A percentile compares a stretch with the other conserved stretches of the same genome.
phyloP scores from a whole-genome alignment of 2,113 vertebrate species.

The Cyprinodon tularosa region DNA sequence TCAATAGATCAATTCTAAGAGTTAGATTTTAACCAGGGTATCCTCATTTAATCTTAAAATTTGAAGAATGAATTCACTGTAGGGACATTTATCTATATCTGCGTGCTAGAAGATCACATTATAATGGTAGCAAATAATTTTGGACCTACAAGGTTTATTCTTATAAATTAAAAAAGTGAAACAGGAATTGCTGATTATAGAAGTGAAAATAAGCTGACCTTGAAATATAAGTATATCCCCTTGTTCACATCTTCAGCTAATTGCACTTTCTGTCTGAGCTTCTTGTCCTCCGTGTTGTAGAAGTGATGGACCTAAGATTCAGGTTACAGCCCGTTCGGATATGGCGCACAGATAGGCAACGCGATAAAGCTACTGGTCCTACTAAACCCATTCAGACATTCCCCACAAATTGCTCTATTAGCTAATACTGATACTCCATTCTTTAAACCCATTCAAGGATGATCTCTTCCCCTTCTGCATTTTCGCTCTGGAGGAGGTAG shows the following conservation, averaged over 20 bases:
- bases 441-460: conserved; percentile 51
- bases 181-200: no score
- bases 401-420: conserved; percentile 70
- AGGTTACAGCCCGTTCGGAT: conserved; percentile 65
- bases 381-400: conserved; percentile 45
- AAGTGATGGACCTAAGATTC: conserved; percentile 72
- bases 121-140: not conserved
- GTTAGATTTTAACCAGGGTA: no score
- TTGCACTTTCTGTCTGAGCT: conserved; percentile 65
- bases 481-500: conserved; percentile 12
- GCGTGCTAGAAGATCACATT: not conserved
- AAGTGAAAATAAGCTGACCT: not conserved
- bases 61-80: not conserved
- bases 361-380: conserved; percentile 44
- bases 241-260: conserved; percentile 16
- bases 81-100: no score
- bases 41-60: not conserved
- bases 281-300: conserved; percentile 82
- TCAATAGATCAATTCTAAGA: no score
- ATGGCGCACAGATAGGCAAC: conserved; percentile 76
- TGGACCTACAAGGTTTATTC: not conserved
- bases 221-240: not conserved
- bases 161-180: no score
- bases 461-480: conserved; percentile 30
- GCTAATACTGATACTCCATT: conserved; percentile 50